Evolutionary conservation across 1,140 invertebrate genomes (phyloP).

Genomic region (Drosophila mauritiana): DNA sequence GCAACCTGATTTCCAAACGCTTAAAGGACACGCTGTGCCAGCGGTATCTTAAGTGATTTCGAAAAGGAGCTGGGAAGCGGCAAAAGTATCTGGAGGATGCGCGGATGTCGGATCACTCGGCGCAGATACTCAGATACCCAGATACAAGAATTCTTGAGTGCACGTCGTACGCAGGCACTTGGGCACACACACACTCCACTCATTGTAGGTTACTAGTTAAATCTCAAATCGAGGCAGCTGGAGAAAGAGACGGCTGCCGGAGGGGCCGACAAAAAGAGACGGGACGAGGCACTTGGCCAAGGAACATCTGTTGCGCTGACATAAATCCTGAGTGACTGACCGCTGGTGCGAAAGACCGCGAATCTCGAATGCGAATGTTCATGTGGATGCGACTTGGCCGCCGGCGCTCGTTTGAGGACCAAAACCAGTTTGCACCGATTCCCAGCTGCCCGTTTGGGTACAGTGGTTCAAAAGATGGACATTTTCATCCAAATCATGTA

Average conservation of each 20-base stretch:
- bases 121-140: constrained; percentile 23
- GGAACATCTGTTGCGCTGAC: constrained; percentile 79
- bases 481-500: background rate
- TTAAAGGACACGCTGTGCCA: constrained; percentile 70
- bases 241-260: constrained; percentile 15
- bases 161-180: constrained; percentile 71
- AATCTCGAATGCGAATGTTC: constrained; percentile 26
- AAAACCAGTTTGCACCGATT: constrained; percentile 36
- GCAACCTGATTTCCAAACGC: constrained; percentile 68
- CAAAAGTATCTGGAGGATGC: constrained; percentile 42
- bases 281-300: constrained; percentile 55
- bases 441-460: constrained; percentile 44
- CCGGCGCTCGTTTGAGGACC: constrained; percentile 32
- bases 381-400: constrained; percentile 48
- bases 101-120: constrained; percentile 44
- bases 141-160: constrained; percentile 48
- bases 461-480: background rate
- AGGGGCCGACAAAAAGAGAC: constrained; percentile 10
- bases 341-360: constrained; percentile 79
- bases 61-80: constrained; percentile 30
- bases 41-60: constrained; percentile 73
- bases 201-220: constrained; percentile 77
- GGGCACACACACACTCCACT: constrained; percentile 43
- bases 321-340: constrained; percentile 83
- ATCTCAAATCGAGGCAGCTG: constrained; percentile 22